Conservation (phyloP, 30 jellyfish, hydroid and myxozoan genomes). For the Hydractinia symbiolongicarpus region DNA sequence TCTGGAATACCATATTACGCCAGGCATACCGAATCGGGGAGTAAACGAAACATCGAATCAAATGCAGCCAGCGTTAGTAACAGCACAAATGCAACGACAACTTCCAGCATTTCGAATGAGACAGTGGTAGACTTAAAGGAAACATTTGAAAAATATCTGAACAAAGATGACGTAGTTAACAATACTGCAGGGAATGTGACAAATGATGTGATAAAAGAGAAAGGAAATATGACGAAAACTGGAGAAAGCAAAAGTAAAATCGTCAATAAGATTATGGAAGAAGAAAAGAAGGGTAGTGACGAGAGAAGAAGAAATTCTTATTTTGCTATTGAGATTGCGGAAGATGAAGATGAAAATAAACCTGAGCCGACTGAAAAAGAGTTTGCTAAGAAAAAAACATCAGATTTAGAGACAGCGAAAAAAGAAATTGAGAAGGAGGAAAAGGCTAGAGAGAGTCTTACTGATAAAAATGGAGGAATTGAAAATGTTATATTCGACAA, state of each 20-base stretch:
- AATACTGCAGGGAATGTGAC: background rate
- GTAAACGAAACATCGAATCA: too few species aligned
- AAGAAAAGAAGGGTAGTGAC: background rate
- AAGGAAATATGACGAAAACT: background rate
- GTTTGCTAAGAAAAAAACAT: background rate
- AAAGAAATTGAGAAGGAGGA: constrained; percentile 12
- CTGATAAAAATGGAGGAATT: background rate
- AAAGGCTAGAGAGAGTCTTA: constrained; percentile 7
- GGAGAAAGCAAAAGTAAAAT: constrained; percentile 8
- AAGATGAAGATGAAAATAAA: constrained; percentile 1
- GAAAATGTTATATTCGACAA: constrained; percentile 1
- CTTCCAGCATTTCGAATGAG: too few species aligned
- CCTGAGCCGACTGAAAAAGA: background rate
- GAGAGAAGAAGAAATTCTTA: background rate
- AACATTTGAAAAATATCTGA: too few species aligned
- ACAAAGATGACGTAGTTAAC: too few species aligned
- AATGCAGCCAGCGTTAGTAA: too few species aligned
- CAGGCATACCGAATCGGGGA: background rate
- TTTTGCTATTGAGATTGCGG: constrained; percentile 16
- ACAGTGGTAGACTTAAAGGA: too few species aligned
- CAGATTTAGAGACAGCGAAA: background rate
- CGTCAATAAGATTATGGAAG: background rate
- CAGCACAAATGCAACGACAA: too few species aligned
- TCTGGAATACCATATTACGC: constrained; percentile 2
- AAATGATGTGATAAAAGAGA: background rate